Evolutionary conservation across 1,140 invertebrate species (phyloP), one percentile per base, ranked within the genome.

Genomic region (Drosophila oshimai): DNA sequence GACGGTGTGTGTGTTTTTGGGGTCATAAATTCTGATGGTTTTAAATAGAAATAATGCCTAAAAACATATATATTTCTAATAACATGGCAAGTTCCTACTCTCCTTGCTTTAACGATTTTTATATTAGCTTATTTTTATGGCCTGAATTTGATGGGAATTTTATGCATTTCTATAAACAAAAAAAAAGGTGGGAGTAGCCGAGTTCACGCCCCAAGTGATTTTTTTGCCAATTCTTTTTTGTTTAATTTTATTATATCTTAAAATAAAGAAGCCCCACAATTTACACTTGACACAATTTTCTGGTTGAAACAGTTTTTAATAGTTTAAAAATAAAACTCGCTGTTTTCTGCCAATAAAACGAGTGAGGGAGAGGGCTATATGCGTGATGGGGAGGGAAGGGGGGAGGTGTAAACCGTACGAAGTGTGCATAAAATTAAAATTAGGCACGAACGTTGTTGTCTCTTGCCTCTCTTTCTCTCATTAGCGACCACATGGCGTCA

Each of bases 271-370:
- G 18, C 12, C 20, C 36, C 6, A 46, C 41, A 64, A 65, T 75
- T 72, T 84, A 84, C 79, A 84, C 79, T 84, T 84, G 79, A 84
- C 79, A 84, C 79, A 83, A 84, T 83, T 83, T 74, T 71, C 49
- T 64, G 29, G 24, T 37, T 18, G 45, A 46, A 42, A 55, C 54
- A 46, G 36, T 67, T 71, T 61, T 77, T 58, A 78, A 83, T 84
- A 78, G 74, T 83, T 83, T 84, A 70, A 74, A 84, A 83, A 83
- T 83, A 74, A 65, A 84, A 77, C 53, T 76, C 42, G 51, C 58
- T 31, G 42, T 42, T 42, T 69, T 70, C 51, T 58, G 79, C 69
- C 62, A 74, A 83, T 83, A 73, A 84, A 46, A 15, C 39, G 77
- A 28, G 33, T 6, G 36, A 20, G 37, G 34, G 26, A 26, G 22